Conservation (phyloP, 2,113 vertebrate species). For the Accipiter cooperii region DNA sequence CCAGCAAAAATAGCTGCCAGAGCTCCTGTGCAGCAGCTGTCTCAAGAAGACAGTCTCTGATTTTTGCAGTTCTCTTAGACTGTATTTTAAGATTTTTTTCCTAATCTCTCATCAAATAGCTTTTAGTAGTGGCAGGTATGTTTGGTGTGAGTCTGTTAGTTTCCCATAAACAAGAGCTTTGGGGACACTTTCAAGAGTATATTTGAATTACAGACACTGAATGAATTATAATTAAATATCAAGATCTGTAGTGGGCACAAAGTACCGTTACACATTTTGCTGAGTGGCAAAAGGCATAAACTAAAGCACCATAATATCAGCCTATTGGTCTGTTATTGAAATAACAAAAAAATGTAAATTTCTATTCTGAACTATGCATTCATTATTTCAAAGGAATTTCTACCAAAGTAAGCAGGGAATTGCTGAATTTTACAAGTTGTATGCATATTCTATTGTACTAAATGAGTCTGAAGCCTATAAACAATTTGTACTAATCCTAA, state of each 20-base stretch:
- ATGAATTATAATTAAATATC: neutral
- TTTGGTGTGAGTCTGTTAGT: neutral
- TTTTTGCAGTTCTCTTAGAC: neutral
- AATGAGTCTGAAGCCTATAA: neutral
- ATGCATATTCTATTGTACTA: neutral
- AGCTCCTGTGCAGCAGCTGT: neutral
- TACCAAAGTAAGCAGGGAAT: neutral
- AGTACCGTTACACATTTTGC: neutral
- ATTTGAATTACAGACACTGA: neutral
- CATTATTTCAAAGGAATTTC: neutral
- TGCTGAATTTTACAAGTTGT: neutral
- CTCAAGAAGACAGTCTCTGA: neutral
- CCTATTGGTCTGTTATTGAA: neutral
- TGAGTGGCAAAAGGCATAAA: neutral
- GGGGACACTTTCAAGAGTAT: neutral
- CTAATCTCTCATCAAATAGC: neutral
- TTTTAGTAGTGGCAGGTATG: neutral
- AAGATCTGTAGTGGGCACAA: neutral
- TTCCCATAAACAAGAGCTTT: neutral
- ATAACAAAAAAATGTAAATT: neutral
- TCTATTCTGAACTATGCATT: neutral
- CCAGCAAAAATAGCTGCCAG: conserved; percentile 45
- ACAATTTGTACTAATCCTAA: neutral
- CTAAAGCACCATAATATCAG: neutral
- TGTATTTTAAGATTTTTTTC: neutral